A percentile compares a stretch with the other conserved stretches of the same genome.
These are phyloP conservation scores for Patella caerulea DNA, from an alignment of 2,888 invertebrate species.

Conservation along the genomic window DNA sequence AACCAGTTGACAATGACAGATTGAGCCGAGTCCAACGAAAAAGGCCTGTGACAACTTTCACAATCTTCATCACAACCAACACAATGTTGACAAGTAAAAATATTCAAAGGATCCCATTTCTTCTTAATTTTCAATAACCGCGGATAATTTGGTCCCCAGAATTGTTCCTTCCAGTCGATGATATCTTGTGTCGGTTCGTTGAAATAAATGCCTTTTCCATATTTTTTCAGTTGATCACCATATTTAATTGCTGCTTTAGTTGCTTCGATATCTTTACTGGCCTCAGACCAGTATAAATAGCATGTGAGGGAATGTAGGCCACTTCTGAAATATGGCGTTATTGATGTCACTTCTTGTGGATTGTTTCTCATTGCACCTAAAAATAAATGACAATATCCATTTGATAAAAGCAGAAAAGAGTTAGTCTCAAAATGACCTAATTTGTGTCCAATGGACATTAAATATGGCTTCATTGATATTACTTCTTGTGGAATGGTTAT, in stretches of 20 bases:
- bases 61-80: constrained; percentile 44
- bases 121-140: constrained; percentile 45
- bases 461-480: too few species aligned
- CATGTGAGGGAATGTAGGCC: neutral
- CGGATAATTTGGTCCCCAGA: constrained; percentile 52
- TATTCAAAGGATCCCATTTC: constrained; percentile 48
- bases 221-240: constrained; percentile 11
- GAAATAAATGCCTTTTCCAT: constrained; percentile 46
- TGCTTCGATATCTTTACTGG: neutral
- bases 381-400: neutral
- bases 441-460: too few species aligned
- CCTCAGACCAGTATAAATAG: neutral
- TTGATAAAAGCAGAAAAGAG: too few species aligned
- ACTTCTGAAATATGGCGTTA: neutral
- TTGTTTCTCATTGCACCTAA: neutral
- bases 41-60: too few species aligned
- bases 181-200: constrained; percentile 49
- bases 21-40: too few species aligned
- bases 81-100: constrained; percentile 52
- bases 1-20: too few species aligned
- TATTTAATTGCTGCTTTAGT: neutral
- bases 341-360: neutral
- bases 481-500: too few species aligned
- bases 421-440: too few species aligned
- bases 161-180: constrained; percentile 46